Conservation (phyloP, 2,797 vertebrate genomes). For the Pelobates cultripes region DNA sequence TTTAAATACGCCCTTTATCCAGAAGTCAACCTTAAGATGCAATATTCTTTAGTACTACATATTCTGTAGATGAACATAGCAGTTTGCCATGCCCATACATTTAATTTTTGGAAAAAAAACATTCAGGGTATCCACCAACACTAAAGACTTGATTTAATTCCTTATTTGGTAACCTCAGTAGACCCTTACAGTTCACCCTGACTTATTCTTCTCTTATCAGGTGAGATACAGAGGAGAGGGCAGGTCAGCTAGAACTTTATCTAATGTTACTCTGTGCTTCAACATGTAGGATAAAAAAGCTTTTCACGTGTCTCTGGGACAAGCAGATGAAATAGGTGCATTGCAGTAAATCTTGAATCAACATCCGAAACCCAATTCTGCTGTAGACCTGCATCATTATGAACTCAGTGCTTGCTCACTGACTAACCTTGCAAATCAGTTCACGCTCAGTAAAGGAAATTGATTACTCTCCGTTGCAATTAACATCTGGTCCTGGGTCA, state of each 20-base stretch:
- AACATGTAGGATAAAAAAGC: background rate
- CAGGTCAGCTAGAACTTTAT: constrained; percentile 1
- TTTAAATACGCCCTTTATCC: no score
- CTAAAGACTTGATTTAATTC: background rate
- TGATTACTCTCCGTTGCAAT: constrained; percentile 83
- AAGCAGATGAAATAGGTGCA: constrained; percentile 60
- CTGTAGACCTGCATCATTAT: constrained; percentile 71
- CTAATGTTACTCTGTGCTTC: constrained; percentile 12
- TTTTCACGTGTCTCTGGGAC: constrained; percentile 35
- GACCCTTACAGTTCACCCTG: background rate
- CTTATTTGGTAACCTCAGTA: background rate
- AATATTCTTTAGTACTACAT: no score
- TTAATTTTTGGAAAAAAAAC: background rate
- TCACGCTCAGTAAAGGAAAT: constrained; percentile 78
- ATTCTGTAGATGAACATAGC: background rate
- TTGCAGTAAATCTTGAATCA: constrained; percentile 63
- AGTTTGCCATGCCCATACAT: no score
- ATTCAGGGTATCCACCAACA: background rate
- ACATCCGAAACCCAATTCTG: constrained; percentile 61
- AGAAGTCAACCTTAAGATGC: no score
- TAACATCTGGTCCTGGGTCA: constrained; percentile 80
- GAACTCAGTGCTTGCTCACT: constrained; percentile 67
- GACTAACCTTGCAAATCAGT: constrained; percentile 73
- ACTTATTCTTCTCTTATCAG: constrained; percentile 13
- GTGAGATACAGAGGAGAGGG: background rate